A percentile compares a stretch with the other conserved stretches of the same genome.
Evolutionary conservation across 2,113 vertebrate species (phyloP).

Genomic region (Trichechus manatus): DNA sequence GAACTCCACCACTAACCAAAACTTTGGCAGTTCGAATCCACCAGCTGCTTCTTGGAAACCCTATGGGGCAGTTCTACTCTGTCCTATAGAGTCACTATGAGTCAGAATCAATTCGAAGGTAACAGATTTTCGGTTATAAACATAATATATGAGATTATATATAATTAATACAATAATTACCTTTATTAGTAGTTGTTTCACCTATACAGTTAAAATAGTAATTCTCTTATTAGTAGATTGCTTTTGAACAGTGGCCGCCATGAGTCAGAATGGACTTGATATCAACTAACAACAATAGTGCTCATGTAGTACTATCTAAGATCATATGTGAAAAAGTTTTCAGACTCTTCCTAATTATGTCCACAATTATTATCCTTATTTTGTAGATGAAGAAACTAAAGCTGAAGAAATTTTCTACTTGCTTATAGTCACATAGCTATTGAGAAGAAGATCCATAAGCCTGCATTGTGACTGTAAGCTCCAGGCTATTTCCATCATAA

Average conservation of each 20-base stretch:
- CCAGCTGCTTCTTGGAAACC: too few species aligned
- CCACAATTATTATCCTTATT: conserved; percentile 22
- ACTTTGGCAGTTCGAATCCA: too few species aligned
- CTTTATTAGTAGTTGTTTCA: background rate
- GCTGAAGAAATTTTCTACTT: background rate
- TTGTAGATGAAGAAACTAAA: background rate
- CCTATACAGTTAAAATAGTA: background rate
- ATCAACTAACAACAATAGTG: background rate
- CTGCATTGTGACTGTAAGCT: background rate
- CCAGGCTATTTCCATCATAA: background rate
- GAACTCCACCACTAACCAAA: too few species aligned
- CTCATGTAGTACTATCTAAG: background rate
- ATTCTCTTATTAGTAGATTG: background rate
- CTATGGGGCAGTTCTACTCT: too few species aligned
- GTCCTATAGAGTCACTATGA: too few species aligned
- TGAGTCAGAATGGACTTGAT: background rate
- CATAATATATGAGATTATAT: background rate
- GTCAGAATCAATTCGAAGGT: too few species aligned
- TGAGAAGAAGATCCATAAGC: background rate
- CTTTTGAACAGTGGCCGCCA: background rate
- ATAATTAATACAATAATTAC: background rate
- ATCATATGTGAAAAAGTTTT: background rate
- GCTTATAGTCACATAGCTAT: background rate
- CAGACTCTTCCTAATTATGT: background rate
- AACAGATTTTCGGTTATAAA: background rate